Base-by-base conservation (phyloP, 2,113 vertebrate genomes). In the Orientallactaga bullata region DNA sequence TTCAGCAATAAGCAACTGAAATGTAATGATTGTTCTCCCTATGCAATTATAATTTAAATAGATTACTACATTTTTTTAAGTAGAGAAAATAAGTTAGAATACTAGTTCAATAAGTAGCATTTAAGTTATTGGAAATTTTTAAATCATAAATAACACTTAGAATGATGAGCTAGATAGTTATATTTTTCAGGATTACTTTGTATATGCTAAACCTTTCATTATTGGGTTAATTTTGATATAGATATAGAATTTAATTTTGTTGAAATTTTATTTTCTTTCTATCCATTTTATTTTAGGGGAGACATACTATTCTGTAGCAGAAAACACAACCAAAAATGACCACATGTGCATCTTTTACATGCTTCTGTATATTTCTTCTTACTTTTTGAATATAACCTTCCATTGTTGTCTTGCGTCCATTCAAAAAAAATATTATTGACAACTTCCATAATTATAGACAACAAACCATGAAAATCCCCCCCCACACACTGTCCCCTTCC, bases 41-140 rank as follows among this genome's bases (percentile, higher is more conserved):
- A 26, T 30, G 23, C 55, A 89, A 83, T 13, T 68, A 80, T 84
- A 79, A 89, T 89, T 96, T 91, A 91, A 73, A 66, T 37, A 78
- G 51, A 93, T 69, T 26, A 73, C 1, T 32, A 24, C 30, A 55
- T 91, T 79, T 87, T 85, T 94, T 88, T 74, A 95, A 90, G 90
- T 92, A 17, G 20, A 92, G 78, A 88, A 88, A 92, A 76, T 92
- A 93, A 82, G 16, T 87, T 77, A 60, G 7, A 86, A 79, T 30
- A 35, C 0, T 69, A 11, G 39, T 89, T 35, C 76, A 58, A 89
- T 47, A 85, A 84, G 60, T 68, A 20, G 18, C 51, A 71, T 55
- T 93, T 82, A 58, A 78, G 37, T 17, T 39, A 60, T 42, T 11
- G 51, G 18, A 95, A 89, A 85, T 88, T 65, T 76, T 69, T 73